A percentile compares a stretch with the other conserved stretches of the same genome.
These are phyloP conservation scores for Coluber constrictor DNA, from an alignment of 2,797 vertebrate species.

Conservation along the genomic window DNA sequence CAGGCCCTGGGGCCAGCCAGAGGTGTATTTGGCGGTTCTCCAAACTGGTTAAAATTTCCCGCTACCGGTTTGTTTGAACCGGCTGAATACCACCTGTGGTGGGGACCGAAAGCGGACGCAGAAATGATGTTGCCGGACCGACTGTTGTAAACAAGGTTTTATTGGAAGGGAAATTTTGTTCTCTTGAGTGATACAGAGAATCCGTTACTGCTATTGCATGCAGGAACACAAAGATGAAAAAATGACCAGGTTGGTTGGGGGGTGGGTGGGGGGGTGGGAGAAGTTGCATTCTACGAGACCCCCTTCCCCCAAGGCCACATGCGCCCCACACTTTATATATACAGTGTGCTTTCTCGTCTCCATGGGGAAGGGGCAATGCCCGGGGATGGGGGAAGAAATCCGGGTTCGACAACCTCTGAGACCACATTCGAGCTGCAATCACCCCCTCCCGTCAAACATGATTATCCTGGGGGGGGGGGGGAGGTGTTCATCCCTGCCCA, in stretches of 20 bases:
- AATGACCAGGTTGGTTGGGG: constrained; percentile 24
- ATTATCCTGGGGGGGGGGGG: not conserved
- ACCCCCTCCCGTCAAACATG: not conserved
- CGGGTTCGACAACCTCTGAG: not conserved
- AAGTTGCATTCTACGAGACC: constrained; percentile 27
- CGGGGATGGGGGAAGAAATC: not conserved
- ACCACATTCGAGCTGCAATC: not conserved
- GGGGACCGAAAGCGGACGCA: not conserved
- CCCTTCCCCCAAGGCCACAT: constrained; percentile 27
- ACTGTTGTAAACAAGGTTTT: constrained; percentile 73
- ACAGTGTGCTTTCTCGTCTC: constrained; percentile 43
- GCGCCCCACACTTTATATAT: constrained; percentile 43
- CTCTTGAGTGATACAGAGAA: constrained; percentile 61
- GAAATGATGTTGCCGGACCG: not conserved
- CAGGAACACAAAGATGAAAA: constrained; percentile 58
- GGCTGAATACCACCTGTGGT: too few species aligned
- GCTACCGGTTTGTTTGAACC: too few species aligned
- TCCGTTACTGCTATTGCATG: constrained; percentile 63
- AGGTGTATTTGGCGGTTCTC: too few species aligned
- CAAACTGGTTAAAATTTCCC: too few species aligned
- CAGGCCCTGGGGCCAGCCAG: too few species aligned
- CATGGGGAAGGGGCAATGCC: not conserved
- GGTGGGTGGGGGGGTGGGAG: not conserved
- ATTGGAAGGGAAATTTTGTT: constrained; percentile 59
- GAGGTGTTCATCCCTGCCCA: not conserved